Evolutionary conservation across 2,113 vertebrate genomes (phyloP).

Genomic region (Enhydra lutris): DNA sequence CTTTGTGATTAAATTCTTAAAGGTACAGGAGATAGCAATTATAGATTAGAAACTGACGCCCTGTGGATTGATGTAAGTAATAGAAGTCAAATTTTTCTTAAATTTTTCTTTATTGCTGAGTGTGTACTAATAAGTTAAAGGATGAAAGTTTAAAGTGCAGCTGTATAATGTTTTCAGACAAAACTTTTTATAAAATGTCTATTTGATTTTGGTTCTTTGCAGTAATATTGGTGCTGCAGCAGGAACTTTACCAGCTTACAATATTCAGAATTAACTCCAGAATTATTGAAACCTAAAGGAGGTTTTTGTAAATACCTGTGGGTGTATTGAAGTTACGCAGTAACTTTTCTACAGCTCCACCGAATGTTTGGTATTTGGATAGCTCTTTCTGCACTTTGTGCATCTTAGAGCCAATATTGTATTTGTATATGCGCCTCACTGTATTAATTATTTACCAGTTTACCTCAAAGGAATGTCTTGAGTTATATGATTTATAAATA

Average conservation of each 20-base stretch:
- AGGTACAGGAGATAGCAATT: background rate
- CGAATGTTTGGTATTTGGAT: background rate
- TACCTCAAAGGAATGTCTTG: background rate
- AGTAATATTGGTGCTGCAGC: background rate
- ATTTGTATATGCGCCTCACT: slow-evolving; percentile 29
- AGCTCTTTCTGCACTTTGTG: background rate
- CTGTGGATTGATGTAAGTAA: background rate
- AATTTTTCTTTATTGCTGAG: background rate
- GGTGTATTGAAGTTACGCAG: background rate
- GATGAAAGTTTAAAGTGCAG: background rate
- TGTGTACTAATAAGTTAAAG: background rate
- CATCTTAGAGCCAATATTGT: background rate
- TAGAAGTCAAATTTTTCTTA: background rate
- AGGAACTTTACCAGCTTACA: background rate
- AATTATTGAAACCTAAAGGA: slow-evolving; percentile 4
- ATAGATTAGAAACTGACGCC: background rate
- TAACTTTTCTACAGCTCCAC: background rate
- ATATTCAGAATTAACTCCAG: slow-evolving; percentile 15
- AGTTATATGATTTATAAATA: background rate
- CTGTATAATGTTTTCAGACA: background rate
- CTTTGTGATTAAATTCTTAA: slow-evolving; percentile 11
- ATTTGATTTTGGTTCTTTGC: slow-evolving; percentile 24
- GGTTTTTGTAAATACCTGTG: background rate
- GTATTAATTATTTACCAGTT: background rate
- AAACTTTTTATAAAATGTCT: slow-evolving; percentile 18